phyloP scores from a whole-genome alignment of 2,113 vertebrate genomes.

The Callipepla squamata region DNA sequence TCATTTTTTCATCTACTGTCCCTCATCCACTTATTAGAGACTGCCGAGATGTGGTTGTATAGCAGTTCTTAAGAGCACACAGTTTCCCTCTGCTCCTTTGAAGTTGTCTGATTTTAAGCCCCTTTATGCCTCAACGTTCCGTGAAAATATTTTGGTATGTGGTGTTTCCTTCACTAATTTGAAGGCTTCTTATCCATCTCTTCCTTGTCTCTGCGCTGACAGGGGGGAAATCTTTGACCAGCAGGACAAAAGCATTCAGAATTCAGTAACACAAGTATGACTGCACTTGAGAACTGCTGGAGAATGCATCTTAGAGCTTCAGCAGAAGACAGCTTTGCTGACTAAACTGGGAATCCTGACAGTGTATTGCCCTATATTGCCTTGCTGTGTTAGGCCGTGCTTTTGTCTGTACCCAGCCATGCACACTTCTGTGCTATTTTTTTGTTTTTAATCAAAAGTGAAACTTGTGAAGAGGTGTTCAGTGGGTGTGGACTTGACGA shows the following conservation, averaged over 20 bases:
- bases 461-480: neutral
- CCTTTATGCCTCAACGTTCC: constrained; percentile 6
- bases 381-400: neutral
- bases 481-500: neutral
- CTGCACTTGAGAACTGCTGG: neutral
- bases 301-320: neutral
- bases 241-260: neutral
- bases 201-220: neutral
- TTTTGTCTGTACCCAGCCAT: neutral
- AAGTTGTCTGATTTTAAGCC: constrained; percentile 41
- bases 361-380: neutral
- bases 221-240: neutral
- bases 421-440: neutral
- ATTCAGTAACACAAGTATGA: neutral
- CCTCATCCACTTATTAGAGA: neutral
- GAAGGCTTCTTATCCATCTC: neutral
- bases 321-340: neutral
- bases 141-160: neutral
- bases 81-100: constrained; percentile 37
- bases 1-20: neutral
- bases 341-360: neutral
- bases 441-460: neutral
- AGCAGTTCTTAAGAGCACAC: neutral
- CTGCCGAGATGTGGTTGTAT: neutral
- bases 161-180: neutral